A percentile compares a stretch with the other conserved stretches of the same genome.
phyloP scores from a whole-genome alignment of 2,113 vertebrate genomes.

The Corvus moneduloides region DNA sequence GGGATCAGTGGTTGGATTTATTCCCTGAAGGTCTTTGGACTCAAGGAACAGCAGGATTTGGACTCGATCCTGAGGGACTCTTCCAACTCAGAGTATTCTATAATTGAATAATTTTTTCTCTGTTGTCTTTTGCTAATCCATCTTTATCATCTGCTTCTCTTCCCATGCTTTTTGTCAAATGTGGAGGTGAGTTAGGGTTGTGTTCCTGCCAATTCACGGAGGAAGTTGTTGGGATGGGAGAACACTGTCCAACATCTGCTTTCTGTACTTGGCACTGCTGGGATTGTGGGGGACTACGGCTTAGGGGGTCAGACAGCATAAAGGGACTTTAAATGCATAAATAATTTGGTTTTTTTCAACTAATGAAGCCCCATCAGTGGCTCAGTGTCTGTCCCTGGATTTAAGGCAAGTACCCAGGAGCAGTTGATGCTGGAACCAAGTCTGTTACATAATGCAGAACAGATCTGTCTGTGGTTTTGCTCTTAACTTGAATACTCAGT shows the following conservation, averaged over 20 bases:
- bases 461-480: neutral
- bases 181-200: neutral
- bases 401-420: neutral
- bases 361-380: neutral
- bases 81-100: neutral
- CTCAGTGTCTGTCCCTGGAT: neutral
- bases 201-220: neutral
- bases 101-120: neutral
- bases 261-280: neutral
- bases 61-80: neutral
- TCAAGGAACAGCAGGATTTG: neutral
- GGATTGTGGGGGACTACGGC: neutral
- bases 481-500: neutral
- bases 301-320: neutral
- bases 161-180: neutral
- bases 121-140: neutral
- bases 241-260: neutral
- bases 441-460: neutral
- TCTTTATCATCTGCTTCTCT: neutral
- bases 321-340: neutral
- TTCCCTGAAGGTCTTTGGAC: neutral
- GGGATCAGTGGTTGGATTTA: neutral
- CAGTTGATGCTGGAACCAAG: neutral
- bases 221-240: neutral
- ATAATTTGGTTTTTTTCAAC: neutral